Base-by-base conservation (phyloP, 2,888 invertebrate species). In the Bugula neritina region DNA sequence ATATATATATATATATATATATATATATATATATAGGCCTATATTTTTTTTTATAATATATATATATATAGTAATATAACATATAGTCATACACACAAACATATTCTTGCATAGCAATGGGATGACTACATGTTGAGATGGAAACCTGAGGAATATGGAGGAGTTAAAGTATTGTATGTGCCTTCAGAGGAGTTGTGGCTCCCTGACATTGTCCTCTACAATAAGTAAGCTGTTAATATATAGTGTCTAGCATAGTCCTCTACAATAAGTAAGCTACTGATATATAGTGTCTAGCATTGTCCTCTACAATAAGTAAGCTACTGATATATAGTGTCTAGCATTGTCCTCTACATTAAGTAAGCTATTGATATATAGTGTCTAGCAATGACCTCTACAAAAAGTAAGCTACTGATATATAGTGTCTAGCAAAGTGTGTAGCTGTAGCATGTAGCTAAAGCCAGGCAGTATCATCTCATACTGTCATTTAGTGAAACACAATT, bases 101-200 rank as follows among this genome's bases (percentile, higher is more conserved):
- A n/a, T n/a, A n/a, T n/a, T n/a, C n/a, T n/a, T n/a, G n/a, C 63
- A 29, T 77, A 82, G 82, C 79, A 80, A 75, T 82, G 83, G 83
- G 73, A 73, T 10, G 96, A 97, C 85, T 92, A 93, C 86, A 94
- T 95, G 86, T 92, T 97, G 84, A 90, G 90, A 84, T 97, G 96
- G 96, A 93, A 94, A 84, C 95, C 96, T 0, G 86, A 89, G 73
- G 94, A 96, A 83, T 96, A 96, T 81, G 95, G 94, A 0, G 94
- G 94, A 1, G 92, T 94, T 72, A 92, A 90, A 35, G 94, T 94
- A 83, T 88, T 97, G 70, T 95, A 96, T 84, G 94, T 97, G 54
- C 96, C 96, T 13, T 93, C 94, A 5, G 93, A 94, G 84, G 75
- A 78, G 34, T 78, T 83, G 55, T 83, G 83, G 83, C 76, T 77